A percentile compares a stretch with the other conserved stretches of the same genome.
phyloP scores from a whole-genome alignment of 2,113 vertebrate genomes.

The Hassar affinis region DNA sequence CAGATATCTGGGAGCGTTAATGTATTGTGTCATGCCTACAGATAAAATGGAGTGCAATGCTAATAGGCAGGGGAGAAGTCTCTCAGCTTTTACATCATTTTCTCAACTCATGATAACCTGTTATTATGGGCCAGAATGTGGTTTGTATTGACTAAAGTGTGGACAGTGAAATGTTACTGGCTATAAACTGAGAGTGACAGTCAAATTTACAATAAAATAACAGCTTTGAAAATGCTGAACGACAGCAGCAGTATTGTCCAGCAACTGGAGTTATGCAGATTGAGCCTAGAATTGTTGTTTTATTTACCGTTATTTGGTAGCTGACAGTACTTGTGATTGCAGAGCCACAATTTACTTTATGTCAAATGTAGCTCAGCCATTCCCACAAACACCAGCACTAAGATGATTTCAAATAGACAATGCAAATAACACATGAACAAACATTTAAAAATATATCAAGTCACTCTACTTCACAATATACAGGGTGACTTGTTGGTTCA shows the following conservation, averaged over 20 bases:
- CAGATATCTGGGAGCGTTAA: slow-evolving; percentile 51
- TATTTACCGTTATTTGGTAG: slow-evolving; percentile 43
- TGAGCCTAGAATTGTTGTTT: slow-evolving; percentile 42
- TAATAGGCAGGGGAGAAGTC: slow-evolving; percentile 47
- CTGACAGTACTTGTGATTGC: slow-evolving; percentile 12
- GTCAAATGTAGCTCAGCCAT: slow-evolving; percentile 25
- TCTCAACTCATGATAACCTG: slow-evolving; percentile 34
- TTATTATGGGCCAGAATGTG: slow-evolving; percentile 13
- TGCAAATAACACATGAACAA: background rate
- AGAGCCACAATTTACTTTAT: slow-evolving; percentile 36
- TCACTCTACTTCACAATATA: background rate
- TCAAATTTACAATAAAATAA: slow-evolving; percentile 19
- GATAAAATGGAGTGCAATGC: slow-evolving; percentile 52
- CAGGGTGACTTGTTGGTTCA: background rate
- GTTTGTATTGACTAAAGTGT: slow-evolving; percentile 2
- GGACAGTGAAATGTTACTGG: slow-evolving; percentile 17
- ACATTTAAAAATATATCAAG: background rate
- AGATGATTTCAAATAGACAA: background rate
- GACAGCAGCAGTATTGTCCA: background rate
- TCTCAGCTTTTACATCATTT: slow-evolving; percentile 43
- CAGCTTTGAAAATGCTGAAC: background rate
- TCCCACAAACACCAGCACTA: background rate
- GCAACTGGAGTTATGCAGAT: slow-evolving; percentile 10
- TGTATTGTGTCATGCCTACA: slow-evolving; percentile 44
- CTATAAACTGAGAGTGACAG: background rate